Base-by-base conservation (phyloP, 2,113 vertebrate species). In the Nyctereutes procyonoides region DNA sequence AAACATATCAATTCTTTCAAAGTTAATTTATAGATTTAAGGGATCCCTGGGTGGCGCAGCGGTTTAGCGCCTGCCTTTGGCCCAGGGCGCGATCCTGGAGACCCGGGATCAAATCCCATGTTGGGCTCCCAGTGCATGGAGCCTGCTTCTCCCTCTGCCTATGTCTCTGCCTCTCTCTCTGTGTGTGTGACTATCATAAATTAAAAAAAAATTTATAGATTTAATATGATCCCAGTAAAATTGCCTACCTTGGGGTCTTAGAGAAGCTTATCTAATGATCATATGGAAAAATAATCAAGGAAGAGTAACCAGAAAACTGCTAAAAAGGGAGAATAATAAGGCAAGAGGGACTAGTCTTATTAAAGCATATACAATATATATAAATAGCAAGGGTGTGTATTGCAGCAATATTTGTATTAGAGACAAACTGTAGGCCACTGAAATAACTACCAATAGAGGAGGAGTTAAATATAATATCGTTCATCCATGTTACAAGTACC, bases 381-480 rank as follows among this genome's bases (percentile, higher is more conserved):
- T 74, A n/a, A 38, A 94, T 51, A 90, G 17, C 92, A 94, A 87
- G 14, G 30, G 51, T 60, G 2, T 67, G 73, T 87, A 67, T 83
- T 62, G 19, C 7, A 28, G 30, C 4, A 79, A 32, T 88, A 48
- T 79, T 94, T 79, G 12, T 28, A 71, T 88, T 71, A 97, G 81
- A 87, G 51, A 65, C 63, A 76, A 82, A 82, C 26, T 43, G 4
- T 60, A 55, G n/a, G 20, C 43, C 60, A 77, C 62, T 56, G 35
- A 91, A 96, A 91, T 79, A 87, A 38, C 63, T 67, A 76, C 43
- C 87, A 87, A 76, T 58, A 93, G 43, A 90, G 32, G 53, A 91
- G 53, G 83, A 95, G 58, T 95, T 88, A 55, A 88, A 56, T 93
- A 74, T 88, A 86, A 90, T 60, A 67, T 65, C 55, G n/a, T 74